Evolutionary conservation across 1,140 invertebrate genomes (phyloP).

Genomic region (Heliconius hewitsoni): DNA sequence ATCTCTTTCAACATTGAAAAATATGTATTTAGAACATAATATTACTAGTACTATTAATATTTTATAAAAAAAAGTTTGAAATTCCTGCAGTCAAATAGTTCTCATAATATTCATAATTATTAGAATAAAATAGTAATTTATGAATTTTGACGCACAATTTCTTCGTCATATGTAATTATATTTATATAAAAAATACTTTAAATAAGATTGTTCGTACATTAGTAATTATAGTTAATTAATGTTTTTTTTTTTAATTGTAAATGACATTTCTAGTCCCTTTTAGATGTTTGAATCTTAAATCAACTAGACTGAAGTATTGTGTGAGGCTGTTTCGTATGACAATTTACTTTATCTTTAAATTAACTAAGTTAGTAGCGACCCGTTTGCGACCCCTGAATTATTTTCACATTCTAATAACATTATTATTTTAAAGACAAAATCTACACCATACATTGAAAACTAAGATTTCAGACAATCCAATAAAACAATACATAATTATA

Average conservation of each 20-base stretch:
- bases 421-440: too few relatives aligned
- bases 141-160: conserved; percentile 13
- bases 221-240: background rate
- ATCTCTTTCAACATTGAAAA: background rate
- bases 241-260: background rate
- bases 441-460: too few relatives aligned
- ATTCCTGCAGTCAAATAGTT: background rate
- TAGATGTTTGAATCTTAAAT: conserved; percentile 21
- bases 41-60: background rate
- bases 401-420: too few relatives aligned
- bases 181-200: background rate
- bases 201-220: background rate
- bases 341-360: conserved; percentile 23
- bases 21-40: background rate
- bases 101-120: background rate
- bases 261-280: conserved; percentile 23
- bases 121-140: background rate
- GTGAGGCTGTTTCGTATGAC: conserved; percentile 24
- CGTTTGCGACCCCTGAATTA: too few relatives aligned
- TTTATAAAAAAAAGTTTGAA: background rate
- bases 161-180: conserved; percentile 14
- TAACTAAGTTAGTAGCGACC: too few relatives aligned
- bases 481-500: too few relatives aligned
- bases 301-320: conserved; percentile 33
- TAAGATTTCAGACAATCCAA: too few relatives aligned